phyloP scores from a whole-genome alignment of 2,113 vertebrate species.

The Pteropus alecto region DNA sequence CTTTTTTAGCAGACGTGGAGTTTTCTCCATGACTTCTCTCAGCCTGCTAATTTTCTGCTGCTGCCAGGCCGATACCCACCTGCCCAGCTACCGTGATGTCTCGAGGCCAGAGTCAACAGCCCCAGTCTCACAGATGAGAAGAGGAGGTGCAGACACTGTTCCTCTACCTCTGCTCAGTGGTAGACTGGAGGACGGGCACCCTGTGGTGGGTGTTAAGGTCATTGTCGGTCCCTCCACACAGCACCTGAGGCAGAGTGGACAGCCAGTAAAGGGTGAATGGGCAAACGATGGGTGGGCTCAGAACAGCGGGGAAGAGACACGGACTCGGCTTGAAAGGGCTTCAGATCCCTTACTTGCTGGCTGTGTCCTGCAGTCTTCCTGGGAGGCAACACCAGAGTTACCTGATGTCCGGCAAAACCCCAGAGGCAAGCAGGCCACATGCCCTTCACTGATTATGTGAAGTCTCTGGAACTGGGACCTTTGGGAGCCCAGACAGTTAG shows the following conservation, averaged over 20 bases:
- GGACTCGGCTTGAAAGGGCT: background rate
- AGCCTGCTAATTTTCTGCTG: background rate
- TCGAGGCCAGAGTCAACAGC: background rate
- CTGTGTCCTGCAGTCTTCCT: background rate
- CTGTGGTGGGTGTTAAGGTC: background rate
- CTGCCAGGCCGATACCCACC: background rate
- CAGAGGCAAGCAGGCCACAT: background rate
- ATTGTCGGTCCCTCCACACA: background rate
- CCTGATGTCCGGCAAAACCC: background rate
- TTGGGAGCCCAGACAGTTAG: background rate
- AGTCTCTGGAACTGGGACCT: background rate
- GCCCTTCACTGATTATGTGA: background rate
- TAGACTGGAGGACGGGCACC: background rate
- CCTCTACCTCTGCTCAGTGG: background rate
- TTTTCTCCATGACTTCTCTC: background rate
- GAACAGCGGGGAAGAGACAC: background rate
- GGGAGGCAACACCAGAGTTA: background rate
- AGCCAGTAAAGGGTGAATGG: background rate
- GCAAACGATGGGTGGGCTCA: background rate
- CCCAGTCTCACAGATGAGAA: background rate
- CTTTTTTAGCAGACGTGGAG: background rate
- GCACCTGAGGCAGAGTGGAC: background rate
- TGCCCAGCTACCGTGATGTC: background rate
- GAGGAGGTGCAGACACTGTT: rapidly evolving
- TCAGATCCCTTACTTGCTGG: background rate